Percentiles rank a stretch among this genome's conserved stretches.
These are phyloP conservation scores for Cydia pomonella DNA, from an alignment of 1,140 invertebrate species.

Conservation along the genomic window DNA sequence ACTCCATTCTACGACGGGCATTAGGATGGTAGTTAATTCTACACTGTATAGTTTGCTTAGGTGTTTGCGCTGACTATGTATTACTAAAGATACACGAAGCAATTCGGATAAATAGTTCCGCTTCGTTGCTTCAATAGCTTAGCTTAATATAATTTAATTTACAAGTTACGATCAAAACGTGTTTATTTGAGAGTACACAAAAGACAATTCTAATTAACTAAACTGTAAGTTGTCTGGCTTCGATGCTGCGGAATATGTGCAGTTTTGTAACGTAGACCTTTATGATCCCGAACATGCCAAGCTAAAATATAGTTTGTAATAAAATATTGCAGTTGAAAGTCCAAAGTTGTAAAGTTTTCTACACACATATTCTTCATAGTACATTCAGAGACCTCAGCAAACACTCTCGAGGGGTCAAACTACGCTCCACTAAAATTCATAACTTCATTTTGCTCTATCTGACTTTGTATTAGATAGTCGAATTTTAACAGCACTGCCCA, in stretches of 20 bases:
- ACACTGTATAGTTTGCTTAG: constrained; percentile 23
- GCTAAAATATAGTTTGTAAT: neutral
- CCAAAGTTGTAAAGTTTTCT: neutral
- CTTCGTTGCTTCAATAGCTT: constrained; percentile 34
- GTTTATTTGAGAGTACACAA: too few relatives aligned
- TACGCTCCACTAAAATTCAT: constrained; percentile 18
- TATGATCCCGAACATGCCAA: neutral
- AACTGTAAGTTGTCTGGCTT: too few relatives aligned
- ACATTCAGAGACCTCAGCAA: neutral
- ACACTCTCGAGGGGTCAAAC: constrained; percentile 13
- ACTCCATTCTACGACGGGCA: constrained; percentile 34
- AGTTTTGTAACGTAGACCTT: neutral
- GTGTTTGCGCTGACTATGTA: neutral
- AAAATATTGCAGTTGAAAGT: neutral
- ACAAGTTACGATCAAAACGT: too few relatives aligned
- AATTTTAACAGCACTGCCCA: constrained; percentile 45
- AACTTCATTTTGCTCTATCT: constrained; percentile 29
- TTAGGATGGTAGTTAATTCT: constrained; percentile 30
- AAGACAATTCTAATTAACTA: too few relatives aligned
- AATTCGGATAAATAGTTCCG: constrained; percentile 35
- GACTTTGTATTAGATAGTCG: constrained; percentile 37
- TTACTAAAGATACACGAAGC: neutral
- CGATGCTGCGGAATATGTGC: too few relatives aligned
- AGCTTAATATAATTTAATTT: neutral
- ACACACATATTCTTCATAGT: constrained; percentile 10